Conservation (phyloP, 1,140 invertebrate genomes). For the Drosophila ananassae region DNA sequence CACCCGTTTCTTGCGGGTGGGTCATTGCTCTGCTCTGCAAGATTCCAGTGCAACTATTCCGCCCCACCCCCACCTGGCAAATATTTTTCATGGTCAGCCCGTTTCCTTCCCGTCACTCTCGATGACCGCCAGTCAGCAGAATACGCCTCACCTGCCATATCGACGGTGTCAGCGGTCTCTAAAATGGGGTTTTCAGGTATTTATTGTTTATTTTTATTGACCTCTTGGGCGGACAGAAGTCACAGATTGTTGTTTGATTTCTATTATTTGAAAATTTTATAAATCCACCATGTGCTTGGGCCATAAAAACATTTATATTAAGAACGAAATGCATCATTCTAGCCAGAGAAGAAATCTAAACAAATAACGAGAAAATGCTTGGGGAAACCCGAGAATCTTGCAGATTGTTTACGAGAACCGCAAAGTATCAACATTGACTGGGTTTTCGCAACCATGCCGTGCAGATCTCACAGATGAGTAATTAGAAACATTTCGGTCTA, state of each 20-base stretch:
- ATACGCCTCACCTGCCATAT: slow-evolving; percentile 1
- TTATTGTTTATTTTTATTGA: neutral
- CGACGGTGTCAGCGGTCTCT: slow-evolving; percentile 12
- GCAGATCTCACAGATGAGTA: slow-evolving; percentile 33
- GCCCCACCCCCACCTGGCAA: slow-evolving; percentile 13
- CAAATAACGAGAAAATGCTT: slow-evolving; percentile 3
- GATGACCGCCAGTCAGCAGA: slow-evolving; percentile 14
- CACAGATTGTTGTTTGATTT: neutral
- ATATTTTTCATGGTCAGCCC: slow-evolving; percentile 50
- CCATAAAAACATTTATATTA: slow-evolving; percentile 1
- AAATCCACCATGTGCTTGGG: neutral
- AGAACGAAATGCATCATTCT: neutral
- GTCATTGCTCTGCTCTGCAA: slow-evolving; percentile 31
- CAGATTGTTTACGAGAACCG: slow-evolving; percentile 20
- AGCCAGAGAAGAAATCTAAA: neutral
- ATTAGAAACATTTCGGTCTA: slow-evolving; percentile 11
- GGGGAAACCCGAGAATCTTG: slow-evolving; percentile 16
- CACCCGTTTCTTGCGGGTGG: slow-evolving; percentile 25
- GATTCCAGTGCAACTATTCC: slow-evolving; percentile 37
- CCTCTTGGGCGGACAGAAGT: neutral
- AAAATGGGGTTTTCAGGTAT: neutral
- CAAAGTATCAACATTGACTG: slow-evolving; percentile 44
- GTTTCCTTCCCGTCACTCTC: slow-evolving; percentile 8
- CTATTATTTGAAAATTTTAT: neutral
- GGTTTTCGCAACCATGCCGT: slow-evolving; percentile 3